Evolutionary conservation across 2,888 invertebrate genomes (phyloP).

Genomic region (Perizoma affinitatum): DNA sequence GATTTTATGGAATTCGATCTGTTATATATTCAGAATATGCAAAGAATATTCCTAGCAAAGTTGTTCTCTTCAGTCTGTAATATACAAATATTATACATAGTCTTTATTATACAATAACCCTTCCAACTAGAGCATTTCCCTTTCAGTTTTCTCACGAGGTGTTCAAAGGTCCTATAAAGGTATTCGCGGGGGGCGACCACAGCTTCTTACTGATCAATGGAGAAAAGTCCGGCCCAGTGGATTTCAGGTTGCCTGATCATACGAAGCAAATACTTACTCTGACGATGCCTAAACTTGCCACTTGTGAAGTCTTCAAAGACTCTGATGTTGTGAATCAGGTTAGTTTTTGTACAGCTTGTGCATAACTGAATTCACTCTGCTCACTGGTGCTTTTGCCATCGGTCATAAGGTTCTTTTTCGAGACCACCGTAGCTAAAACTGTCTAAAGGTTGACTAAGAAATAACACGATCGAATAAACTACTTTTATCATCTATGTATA

Average conservation of each 20-base stretch:
- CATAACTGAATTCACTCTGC: too few relatives aligned
- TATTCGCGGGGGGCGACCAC: conserved; percentile 94
- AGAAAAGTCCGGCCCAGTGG: conserved; percentile 78
- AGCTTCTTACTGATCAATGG: conserved; percentile 89
- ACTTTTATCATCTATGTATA: too few relatives aligned
- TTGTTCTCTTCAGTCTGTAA: conserved; percentile 25
- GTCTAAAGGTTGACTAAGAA: too few relatives aligned
- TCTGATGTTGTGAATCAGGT: conserved; percentile 87
- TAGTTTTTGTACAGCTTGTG: conserved; percentile 8
- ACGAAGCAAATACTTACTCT: conserved; percentile 88
- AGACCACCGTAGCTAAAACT: too few relatives aligned
- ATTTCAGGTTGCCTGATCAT: conserved; percentile 85
- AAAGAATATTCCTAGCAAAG: conserved; percentile 19
- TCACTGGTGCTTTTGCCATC: too few relatives aligned
- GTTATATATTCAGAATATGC: too few relatives aligned
- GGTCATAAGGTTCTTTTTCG: too few relatives aligned
- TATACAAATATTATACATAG: too few relatives aligned
- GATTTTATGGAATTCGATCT: too few relatives aligned
- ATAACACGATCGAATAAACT: too few relatives aligned
- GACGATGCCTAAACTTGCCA: conserved; percentile 81
- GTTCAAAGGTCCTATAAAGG: conserved; percentile 79
- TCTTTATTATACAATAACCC: conserved; percentile 2
- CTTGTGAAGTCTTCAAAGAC: conserved; percentile 85
- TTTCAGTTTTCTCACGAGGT: conserved; percentile 67
- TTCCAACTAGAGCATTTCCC: conserved; percentile 17